Conservation (phyloP, 2,888 invertebrate species). For the Dermolepida albohirtum region DNA sequence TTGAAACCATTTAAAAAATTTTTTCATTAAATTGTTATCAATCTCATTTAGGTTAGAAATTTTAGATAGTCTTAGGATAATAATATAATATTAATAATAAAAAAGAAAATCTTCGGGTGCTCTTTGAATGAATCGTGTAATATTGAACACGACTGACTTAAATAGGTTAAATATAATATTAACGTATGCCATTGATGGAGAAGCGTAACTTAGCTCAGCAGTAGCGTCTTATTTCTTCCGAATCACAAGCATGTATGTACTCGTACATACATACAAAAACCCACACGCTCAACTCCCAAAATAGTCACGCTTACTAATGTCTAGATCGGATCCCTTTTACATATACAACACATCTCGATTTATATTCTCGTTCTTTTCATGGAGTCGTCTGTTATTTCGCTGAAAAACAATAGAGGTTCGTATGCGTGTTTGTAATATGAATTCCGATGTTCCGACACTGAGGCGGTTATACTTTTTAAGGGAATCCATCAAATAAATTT, state of each 20-base stretch:
- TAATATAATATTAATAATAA: too few relatives aligned
- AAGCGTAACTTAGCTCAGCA: background rate
- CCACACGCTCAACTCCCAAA: conserved; percentile 21
- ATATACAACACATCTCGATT: conserved; percentile 11
- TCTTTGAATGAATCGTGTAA: conserved; percentile 2
- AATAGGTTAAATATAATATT: conserved; percentile 24
- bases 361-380: conserved; percentile 29
- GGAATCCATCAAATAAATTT: conserved; percentile 30
- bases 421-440: conserved; percentile 30
- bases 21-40: too few relatives aligned
- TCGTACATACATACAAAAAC: conserved; percentile 11
- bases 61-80: too few relatives aligned
- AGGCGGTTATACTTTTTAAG: conserved; percentile 28
- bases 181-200: background rate
- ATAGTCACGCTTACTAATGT: conserved; percentile 31
- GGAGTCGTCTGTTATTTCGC: conserved; percentile 19
- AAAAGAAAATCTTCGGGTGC: background rate
- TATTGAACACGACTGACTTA: background rate
- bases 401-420: conserved; percentile 34
- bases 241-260: conserved; percentile 2
- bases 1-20: too few relatives aligned
- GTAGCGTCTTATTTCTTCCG: conserved; percentile 20
- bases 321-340: conserved; percentile 22
- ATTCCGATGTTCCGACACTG: conserved; percentile 17
- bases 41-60: too few relatives aligned